Conservation (phyloP, 2,888 invertebrate genomes). For the Drosophila prolongata region DNA sequence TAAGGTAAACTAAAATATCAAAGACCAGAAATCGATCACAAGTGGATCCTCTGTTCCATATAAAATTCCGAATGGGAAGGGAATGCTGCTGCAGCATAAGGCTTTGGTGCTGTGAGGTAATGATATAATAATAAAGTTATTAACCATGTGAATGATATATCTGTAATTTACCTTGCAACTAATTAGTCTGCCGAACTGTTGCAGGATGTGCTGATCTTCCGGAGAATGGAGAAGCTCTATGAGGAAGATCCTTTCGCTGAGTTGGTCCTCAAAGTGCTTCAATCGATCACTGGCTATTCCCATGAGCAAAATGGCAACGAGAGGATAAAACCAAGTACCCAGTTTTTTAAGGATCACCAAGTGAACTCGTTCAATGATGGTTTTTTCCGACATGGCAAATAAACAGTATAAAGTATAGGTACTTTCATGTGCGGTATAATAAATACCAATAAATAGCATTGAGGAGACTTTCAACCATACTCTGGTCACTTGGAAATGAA, state of each 20-base stretch:
- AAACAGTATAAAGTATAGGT: constrained; percentile 18
- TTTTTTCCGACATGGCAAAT: constrained; percentile 1
- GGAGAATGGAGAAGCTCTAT: constrained; percentile 6
- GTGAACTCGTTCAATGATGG: neutral
- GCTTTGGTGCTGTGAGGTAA: neutral
- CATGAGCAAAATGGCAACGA: constrained; percentile 9
- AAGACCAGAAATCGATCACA: constrained; percentile 29
- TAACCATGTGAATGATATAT: neutral
- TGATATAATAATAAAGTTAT: neutral
- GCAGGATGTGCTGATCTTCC: neutral
- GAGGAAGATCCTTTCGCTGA: constrained; percentile 7
- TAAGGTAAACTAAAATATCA: constrained; percentile 15
- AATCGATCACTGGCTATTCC: constrained; percentile 22
- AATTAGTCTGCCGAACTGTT: constrained; percentile 11
- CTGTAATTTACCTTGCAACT: constrained; percentile 13
- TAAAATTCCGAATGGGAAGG: constrained; percentile 18
- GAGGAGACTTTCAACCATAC: constrained; percentile 20
- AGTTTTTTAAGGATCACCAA: constrained; percentile 17
- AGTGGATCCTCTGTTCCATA: constrained; percentile 19
- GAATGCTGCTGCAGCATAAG: constrained; percentile 10
- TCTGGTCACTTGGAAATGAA: constrained; percentile 8
- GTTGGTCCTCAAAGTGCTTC: constrained; percentile 11
- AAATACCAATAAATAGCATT: constrained; percentile 17
- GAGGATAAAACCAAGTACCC: constrained; percentile 19
- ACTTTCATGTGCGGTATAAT: constrained; percentile 24